A percentile compares a stretch with the other conserved stretches of the same genome.
Evolutionary conservation across 1,140 invertebrate species (phyloP).

Genomic region (Papilio machaon): DNA sequence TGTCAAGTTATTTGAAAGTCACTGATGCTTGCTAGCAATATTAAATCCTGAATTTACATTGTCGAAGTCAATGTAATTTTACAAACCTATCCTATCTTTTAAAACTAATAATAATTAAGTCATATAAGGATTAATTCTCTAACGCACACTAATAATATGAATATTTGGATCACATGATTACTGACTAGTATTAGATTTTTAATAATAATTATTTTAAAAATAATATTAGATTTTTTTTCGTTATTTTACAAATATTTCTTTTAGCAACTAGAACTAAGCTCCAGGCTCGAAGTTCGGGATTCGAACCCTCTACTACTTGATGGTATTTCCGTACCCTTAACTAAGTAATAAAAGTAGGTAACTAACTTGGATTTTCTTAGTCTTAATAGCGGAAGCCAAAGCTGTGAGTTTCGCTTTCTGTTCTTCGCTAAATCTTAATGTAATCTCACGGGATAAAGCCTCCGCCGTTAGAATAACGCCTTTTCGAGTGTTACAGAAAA

Average conservation of each 20-base stretch:
- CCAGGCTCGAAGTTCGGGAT: too few relatives aligned
- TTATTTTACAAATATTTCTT: too few relatives aligned
- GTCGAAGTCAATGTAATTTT: not conserved
- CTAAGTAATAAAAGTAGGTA: conserved; percentile 9
- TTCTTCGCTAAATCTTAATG: conserved; percentile 78
- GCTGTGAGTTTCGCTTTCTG: conserved; percentile 82
- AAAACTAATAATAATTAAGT: not conserved
- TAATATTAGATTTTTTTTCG: too few relatives aligned
- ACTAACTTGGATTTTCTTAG: conserved; percentile 84
- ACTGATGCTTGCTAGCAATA: not conserved
- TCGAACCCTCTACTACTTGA: too few relatives aligned
- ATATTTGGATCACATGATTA: too few relatives aligned
- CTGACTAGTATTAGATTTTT: too few relatives aligned
- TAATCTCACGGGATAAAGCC: conserved; percentile 83
- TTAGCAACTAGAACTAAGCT: too few relatives aligned
- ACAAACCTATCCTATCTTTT: not conserved
- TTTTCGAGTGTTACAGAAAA: conserved; percentile 91
- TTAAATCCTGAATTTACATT: too few relatives aligned
- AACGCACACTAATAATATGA: too few relatives aligned
- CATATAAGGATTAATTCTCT: too few relatives aligned
- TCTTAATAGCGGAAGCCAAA: conserved; percentile 81
- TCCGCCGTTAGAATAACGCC: conserved; percentile 86
- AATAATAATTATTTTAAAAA: too few relatives aligned
- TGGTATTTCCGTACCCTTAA: too few relatives aligned
- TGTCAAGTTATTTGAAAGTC: not conserved